These are phyloP conservation scores for Andrena cerasifolii DNA, from an alignment of 1,140 invertebrate genomes.

Conservation along the genomic window DNA sequence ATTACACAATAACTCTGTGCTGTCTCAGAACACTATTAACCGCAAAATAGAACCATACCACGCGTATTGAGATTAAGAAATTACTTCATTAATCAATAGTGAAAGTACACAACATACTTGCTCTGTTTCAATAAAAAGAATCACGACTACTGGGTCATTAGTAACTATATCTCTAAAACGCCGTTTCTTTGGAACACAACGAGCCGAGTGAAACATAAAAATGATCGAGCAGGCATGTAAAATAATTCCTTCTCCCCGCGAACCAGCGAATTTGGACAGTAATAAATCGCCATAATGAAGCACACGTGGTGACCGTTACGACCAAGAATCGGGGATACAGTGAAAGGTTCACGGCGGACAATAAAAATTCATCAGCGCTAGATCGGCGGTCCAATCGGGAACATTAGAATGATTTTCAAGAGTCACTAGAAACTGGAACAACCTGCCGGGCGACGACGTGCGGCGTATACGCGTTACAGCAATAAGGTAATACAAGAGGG, in stretches of 20 bases:
- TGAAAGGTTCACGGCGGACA: slow-evolving; percentile 34
- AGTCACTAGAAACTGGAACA: slow-evolving; percentile 41
- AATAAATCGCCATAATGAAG: not conserved
- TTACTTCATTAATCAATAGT: too few relatives aligned
- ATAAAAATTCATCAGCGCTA: slow-evolving; percentile 31
- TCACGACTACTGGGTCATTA: too few relatives aligned
- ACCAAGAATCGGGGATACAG: slow-evolving; percentile 3
- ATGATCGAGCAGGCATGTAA: not conserved
- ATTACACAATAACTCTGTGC: too few relatives aligned
- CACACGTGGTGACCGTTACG: slow-evolving; percentile 2
- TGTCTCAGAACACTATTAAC: too few relatives aligned
- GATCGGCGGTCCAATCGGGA: slow-evolving; percentile 22
- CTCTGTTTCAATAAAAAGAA: too few relatives aligned
- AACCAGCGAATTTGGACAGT: not conserved
- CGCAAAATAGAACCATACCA: too few relatives aligned
- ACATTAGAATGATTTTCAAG: slow-evolving; percentile 43
- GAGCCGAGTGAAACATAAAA: not conserved
- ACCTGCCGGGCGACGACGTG: slow-evolving; percentile 39
- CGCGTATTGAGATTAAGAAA: too few relatives aligned
- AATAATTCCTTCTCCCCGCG: too few relatives aligned
- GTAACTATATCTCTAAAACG: too few relatives aligned
- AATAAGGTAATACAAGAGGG: slow-evolving; percentile 41
- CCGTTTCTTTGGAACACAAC: too few relatives aligned
- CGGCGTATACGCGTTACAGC: slow-evolving; percentile 28
- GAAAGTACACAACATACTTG: too few relatives aligned